Conservation (phyloP, 2,888 invertebrate species). For the Imbricaverruca yamaguchii region DNA sequence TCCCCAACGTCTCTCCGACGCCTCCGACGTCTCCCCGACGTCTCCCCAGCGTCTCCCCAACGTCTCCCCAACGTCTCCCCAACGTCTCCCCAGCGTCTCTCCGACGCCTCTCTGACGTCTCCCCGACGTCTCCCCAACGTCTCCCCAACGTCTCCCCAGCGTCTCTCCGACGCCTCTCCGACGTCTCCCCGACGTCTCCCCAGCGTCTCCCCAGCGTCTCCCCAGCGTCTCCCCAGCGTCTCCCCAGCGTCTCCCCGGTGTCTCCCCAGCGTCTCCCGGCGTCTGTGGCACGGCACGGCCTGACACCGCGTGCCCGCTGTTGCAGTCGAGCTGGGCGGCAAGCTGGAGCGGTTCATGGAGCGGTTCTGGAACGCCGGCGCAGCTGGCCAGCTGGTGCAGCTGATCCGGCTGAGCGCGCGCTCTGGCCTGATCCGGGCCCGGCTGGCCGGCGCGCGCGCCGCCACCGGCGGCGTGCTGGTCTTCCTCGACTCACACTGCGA, state of each 20-base stretch:
- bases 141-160: no score
- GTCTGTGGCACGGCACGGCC: background rate
- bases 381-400: slow-evolving; percentile 51
- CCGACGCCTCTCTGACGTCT: no score
- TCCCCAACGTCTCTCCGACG: no score
- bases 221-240: no score
- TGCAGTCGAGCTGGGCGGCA: slow-evolving; percentile 59
- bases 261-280: slow-evolving; percentile 15
- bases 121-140: no score
- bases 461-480: slow-evolving; percentile 69
- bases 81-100: no score
- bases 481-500: slow-evolving; percentile 93
- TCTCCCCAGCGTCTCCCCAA: no score
- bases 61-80: no score
- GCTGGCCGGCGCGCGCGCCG: slow-evolving; percentile 74
- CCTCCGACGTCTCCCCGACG: no score
- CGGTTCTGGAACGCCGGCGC: slow-evolving; percentile 39
- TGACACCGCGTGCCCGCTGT: slow-evolving; percentile 29
- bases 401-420: slow-evolving; percentile 65
- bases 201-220: no score
- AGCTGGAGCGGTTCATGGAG: slow-evolving; percentile 67
- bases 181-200: no score
- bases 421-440: slow-evolving; percentile 85
- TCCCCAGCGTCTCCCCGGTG: slow-evolving; percentile 32
- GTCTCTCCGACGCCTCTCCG: no score